phyloP scores from a whole-genome alignment of 2,797 vertebrate species.

The Rhyacichthys aspro region DNA sequence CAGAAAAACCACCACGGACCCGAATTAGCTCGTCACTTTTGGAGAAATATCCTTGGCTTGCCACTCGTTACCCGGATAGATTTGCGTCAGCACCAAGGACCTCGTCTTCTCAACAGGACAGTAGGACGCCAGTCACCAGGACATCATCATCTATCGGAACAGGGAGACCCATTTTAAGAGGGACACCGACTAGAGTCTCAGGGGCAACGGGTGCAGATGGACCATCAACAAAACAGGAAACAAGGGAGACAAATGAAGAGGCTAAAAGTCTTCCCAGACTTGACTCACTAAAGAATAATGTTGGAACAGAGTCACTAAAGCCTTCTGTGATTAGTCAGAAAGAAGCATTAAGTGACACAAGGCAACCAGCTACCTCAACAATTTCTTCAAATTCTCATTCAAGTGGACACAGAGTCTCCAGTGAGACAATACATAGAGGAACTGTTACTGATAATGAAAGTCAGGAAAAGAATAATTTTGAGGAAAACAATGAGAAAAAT shows the following conservation, averaged over 20 bases:
- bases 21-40: conserved; percentile 57
- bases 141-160: conserved; percentile 74
- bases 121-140: conserved; percentile 65
- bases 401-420: conserved; percentile 54
- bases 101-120: conserved; percentile 55
- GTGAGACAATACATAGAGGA: conserved; percentile 39
- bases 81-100: conserved; percentile 41
- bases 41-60: conserved; percentile 58
- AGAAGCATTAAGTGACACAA: conserved; percentile 38
- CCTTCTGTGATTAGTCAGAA: conserved; percentile 60
- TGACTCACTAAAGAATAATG: conserved; percentile 64
- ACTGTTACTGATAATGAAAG: conserved; percentile 42
- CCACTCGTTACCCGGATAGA: conserved; percentile 62
- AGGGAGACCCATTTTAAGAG: conserved; percentile 58
- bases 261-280: conserved; percentile 56
- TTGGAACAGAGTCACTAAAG: conserved; percentile 39
- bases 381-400: conserved; percentile 45
- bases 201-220: conserved; percentile 65
- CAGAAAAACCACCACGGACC: conserved; percentile 53
- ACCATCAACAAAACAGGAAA: conserved; percentile 67
- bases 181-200: conserved; percentile 59
- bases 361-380: conserved; percentile 51
- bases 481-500: conserved; percentile 46
- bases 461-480: conserved; percentile 54
- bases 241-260: conserved; percentile 68